These are phyloP conservation scores for Standfussiana lucernea DNA, from an alignment of 2,888 invertebrate species.

Conservation along the genomic window DNA sequence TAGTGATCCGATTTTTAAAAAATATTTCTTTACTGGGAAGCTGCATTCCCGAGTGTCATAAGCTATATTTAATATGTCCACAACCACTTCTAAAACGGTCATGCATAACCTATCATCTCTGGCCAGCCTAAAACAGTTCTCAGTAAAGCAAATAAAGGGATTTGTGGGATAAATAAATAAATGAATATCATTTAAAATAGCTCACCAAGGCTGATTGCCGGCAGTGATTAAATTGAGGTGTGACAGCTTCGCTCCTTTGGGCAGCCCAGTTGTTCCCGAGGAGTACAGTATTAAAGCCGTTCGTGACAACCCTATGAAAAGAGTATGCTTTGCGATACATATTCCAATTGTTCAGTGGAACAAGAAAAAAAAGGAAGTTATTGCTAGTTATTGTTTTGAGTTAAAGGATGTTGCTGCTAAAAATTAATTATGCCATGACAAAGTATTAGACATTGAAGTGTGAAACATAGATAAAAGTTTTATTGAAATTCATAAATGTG, in stretches of 20 bases:
- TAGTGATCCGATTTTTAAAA: too few relatives aligned
- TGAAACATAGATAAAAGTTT: neutral
- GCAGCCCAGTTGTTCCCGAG: slow-evolving; percentile 83
- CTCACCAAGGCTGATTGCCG: slow-evolving; percentile 73
- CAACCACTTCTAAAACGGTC: too few relatives aligned
- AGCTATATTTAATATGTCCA: too few relatives aligned
- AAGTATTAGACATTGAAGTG: neutral
- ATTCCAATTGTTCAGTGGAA: slow-evolving; percentile 48
- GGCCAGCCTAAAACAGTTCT: neutral
- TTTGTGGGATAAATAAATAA: neutral
- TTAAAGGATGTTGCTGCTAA: slow-evolving; percentile 31
- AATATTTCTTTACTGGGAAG: too few relatives aligned
- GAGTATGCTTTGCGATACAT: slow-evolving; percentile 61
- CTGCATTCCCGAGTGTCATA: too few relatives aligned
- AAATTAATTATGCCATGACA: too few relatives aligned
- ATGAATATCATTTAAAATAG: neutral
- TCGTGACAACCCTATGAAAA: slow-evolving; percentile 71
- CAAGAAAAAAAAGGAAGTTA: neutral
- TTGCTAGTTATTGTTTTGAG: too few relatives aligned
- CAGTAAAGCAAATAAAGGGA: neutral
- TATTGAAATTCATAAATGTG: neutral
- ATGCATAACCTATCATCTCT: neutral
- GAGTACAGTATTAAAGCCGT: slow-evolving; percentile 82
- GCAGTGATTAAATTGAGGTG: slow-evolving; percentile 79
- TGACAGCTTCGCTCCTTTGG: slow-evolving; percentile 81